Percentiles rank a stretch among this genome's conserved stretches.
These are phyloP conservation scores for Sphinx pinastri DNA, from an alignment of 2,888 invertebrate genomes.

Conservation along the genomic window DNA sequence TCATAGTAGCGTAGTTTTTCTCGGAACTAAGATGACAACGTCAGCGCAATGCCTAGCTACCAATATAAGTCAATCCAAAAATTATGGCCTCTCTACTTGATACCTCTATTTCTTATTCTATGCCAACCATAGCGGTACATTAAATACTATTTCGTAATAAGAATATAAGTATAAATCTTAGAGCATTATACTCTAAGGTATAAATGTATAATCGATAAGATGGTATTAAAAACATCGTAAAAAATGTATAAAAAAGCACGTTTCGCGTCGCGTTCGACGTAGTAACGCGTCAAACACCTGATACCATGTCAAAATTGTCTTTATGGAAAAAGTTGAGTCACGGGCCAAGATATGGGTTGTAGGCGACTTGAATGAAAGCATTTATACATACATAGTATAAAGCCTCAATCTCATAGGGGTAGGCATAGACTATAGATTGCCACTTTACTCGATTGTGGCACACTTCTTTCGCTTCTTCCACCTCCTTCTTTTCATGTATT, in stretches of 20 bases:
- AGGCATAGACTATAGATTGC: too few relatives aligned
- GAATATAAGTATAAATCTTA: background rate
- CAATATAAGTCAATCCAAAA: too few relatives aligned
- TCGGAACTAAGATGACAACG: too few relatives aligned
- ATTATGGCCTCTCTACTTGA: background rate
- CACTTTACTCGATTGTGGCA: too few relatives aligned
- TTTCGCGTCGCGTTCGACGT: conserved; percentile 44
- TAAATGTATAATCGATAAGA: conserved; percentile 4
- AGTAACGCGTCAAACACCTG: conserved; percentile 52
- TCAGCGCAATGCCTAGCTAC: too few relatives aligned
- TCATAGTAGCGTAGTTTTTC: too few relatives aligned
- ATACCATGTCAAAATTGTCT: conserved; percentile 51
- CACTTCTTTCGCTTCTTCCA: too few relatives aligned
- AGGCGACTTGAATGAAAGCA: conserved; percentile 15
- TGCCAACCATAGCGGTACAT: background rate
- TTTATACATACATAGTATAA: background rate
- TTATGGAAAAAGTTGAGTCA: conserved; percentile 45
- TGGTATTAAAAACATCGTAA: conserved; percentile 21
- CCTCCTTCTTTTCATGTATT: too few relatives aligned
- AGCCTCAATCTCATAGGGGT: too few relatives aligned
- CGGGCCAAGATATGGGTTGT: conserved; percentile 38
- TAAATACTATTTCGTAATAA: background rate
- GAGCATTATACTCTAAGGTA: background rate
- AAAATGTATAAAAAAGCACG: conserved; percentile 36
- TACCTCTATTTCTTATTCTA: background rate